Base-by-base conservation (phyloP, 1,140 invertebrate genomes). In the Magallana angulata region DNA sequence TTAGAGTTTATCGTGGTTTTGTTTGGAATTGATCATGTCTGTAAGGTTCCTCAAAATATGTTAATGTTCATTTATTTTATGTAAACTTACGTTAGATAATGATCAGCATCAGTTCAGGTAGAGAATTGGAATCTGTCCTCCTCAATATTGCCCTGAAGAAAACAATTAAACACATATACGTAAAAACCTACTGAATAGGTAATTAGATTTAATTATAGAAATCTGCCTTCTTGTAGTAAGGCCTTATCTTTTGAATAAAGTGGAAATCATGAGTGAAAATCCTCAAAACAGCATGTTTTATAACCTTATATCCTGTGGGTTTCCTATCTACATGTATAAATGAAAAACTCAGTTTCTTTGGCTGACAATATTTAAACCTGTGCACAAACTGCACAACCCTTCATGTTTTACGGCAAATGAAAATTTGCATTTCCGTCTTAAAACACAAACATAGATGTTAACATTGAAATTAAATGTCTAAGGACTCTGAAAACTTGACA, bases 381-480 rank as follows among this genome's bases (percentile, higher is more conserved):
- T 76, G 68, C 68, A 76, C 36, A 76, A 12, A 76, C 68, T 76
- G 68, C 68, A 24, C 18, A 76, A 76, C 24, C 36, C 36, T 36
- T 36, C 11, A 24, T 76, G 68, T 76, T 30, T 76, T 24, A 76
- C 68, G 7, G 18, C 30, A 76, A 76, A 11, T 30, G 24, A 76
- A 62, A 48, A 76, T 76, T 76, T 76, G 68, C 68, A 76, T 76
- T 76, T 76, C 68, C 68, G 68, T 76, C 24, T 76, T 30, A 76
- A 76, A 76, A 76, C 68, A 76, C 68, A 76, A 76, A 9, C 18
- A 30, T 76, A 76, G 30, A 76, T 76, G 68, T 76, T 76, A 18
- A 11, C 24, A 30, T 7, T 71, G 68, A 71, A 71, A 71, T 71
- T 71, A 71, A 71, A 71, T 71, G 68, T 71, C 30, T 71, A 12